These are phyloP conservation scores for Darevskia mixta DNA, from an alignment of 2,797 vertebrate genomes.

Conservation along the genomic window DNA sequence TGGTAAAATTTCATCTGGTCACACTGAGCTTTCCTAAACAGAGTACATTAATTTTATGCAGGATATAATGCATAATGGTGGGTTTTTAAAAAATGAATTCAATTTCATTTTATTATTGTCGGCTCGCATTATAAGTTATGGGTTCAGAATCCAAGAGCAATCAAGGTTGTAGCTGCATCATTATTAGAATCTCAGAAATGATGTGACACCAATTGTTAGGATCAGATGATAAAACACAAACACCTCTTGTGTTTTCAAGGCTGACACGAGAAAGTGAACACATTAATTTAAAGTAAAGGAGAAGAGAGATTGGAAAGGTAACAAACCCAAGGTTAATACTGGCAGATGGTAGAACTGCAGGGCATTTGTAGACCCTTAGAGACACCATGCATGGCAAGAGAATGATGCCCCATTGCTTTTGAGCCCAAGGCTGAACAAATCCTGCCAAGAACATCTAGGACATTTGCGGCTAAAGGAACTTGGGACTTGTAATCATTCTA, in stretches of 20 bases:
- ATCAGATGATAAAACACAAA: slow-evolving; percentile 10
- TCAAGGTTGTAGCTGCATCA: neutral
- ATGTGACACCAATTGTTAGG: neutral
- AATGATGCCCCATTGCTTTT: neutral
- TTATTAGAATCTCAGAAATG: neutral
- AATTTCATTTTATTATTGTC: neutral
- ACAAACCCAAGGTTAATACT: neutral
- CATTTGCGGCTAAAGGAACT: neutral
- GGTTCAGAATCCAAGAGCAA: neutral
- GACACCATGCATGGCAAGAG: neutral
- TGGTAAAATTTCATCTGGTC: neutral
- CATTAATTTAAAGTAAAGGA: neutral
- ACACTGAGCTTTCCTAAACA: neutral
- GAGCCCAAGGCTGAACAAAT: neutral
- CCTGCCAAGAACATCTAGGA: neutral
- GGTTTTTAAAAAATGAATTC: neutral
- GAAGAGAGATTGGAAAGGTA: neutral
- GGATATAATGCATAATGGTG: neutral
- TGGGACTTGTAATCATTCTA: neutral
- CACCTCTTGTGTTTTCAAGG: neutral
- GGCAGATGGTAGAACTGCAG: neutral
- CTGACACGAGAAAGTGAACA: neutral
- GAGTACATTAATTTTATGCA: slow-evolving; percentile 13
- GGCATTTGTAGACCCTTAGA: neutral
- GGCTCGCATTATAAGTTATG: neutral